phyloP scores from a whole-genome alignment of 2,113 vertebrate species.

The Capricornis sumatraensis region DNA sequence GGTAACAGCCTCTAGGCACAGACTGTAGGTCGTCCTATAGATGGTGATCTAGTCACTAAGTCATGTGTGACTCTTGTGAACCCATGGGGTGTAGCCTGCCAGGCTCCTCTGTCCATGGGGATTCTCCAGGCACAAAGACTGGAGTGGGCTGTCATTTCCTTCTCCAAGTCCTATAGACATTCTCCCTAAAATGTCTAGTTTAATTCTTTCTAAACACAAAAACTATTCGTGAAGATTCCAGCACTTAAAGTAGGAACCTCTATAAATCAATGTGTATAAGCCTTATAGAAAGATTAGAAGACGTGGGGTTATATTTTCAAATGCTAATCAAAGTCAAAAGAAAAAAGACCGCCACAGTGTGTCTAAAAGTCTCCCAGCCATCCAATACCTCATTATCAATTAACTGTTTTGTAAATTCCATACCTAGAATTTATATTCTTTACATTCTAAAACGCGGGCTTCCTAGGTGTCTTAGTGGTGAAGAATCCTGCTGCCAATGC shows the following conservation, averaged over 20 bases:
- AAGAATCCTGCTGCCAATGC: not conserved
- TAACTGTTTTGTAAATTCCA: not conserved
- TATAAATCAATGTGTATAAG: not conserved
- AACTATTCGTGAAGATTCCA: not conserved
- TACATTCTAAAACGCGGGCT: not conserved
- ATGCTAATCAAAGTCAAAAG: not conserved
- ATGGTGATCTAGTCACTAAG: not conserved
- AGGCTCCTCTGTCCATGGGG: not conserved
- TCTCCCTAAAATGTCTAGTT: not conserved
- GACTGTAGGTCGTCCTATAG: rapidly evolving
- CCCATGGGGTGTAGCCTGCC: not conserved
- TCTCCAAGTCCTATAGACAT: not conserved
- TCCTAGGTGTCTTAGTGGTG: not conserved
- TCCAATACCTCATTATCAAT: not conserved
- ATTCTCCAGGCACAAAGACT: not conserved
- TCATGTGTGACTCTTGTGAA: not conserved
- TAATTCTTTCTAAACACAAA: not conserved
- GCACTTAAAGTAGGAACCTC: not conserved
- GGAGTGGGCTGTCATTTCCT: not conserved
- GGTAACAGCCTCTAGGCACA: too few species aligned
- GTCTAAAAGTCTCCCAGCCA: not conserved
- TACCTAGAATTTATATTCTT: not conserved
- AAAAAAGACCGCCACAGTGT: not conserved
- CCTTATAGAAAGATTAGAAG: not conserved
- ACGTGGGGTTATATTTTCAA: not conserved